A percentile compares a stretch with the other conserved stretches of the same genome.
These are phyloP conservation scores for Timema cristinae DNA, from an alignment of 2,888 invertebrate genomes.

Conservation along the genomic window DNA sequence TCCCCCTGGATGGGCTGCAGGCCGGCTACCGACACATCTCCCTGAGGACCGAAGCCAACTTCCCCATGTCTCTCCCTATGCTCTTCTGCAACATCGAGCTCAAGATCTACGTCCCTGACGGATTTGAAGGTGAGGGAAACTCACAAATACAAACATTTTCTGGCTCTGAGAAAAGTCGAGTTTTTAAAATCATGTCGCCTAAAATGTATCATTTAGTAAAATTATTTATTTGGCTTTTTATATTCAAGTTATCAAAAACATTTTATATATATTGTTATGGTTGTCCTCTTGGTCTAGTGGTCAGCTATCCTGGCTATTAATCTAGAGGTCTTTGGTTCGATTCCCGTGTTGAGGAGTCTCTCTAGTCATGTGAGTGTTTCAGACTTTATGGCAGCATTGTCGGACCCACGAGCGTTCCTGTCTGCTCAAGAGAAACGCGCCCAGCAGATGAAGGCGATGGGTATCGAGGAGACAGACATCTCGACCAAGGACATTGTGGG, in stretches of 20 bases:
- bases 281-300: too few species aligned
- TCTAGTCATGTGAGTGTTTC: slow-evolving; percentile 26
- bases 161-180: slow-evolving; percentile 6
- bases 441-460: slow-evolving; percentile 93
- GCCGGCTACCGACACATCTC: slow-evolving; percentile 98
- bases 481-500: slow-evolving; percentile 41
- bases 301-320: too few species aligned
- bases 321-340: too few species aligned
- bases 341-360: too few species aligned
- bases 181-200: slow-evolving; percentile 18
- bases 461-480: slow-evolving; percentile 74
- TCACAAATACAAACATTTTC: background rate
- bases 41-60: slow-evolving; percentile 95
- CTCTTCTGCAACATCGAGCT: slow-evolving; percentile 98
- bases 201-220: too few species aligned
- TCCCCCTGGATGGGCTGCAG: slow-evolving; percentile 96
- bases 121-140: slow-evolving; percentile 73
- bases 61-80: slow-evolving; percentile 98
- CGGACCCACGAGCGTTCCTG: slow-evolving; percentile 89
- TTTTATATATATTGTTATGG: too few species aligned
- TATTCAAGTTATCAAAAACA: too few species aligned
- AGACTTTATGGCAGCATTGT: slow-evolving; percentile 97
- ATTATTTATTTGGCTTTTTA: too few species aligned
- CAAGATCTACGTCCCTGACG: slow-evolving; percentile 99
- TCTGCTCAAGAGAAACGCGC: slow-evolving; percentile 82